Conservation (phyloP, 2,113 vertebrate species). For the Phrynocephalus versicolor region DNA sequence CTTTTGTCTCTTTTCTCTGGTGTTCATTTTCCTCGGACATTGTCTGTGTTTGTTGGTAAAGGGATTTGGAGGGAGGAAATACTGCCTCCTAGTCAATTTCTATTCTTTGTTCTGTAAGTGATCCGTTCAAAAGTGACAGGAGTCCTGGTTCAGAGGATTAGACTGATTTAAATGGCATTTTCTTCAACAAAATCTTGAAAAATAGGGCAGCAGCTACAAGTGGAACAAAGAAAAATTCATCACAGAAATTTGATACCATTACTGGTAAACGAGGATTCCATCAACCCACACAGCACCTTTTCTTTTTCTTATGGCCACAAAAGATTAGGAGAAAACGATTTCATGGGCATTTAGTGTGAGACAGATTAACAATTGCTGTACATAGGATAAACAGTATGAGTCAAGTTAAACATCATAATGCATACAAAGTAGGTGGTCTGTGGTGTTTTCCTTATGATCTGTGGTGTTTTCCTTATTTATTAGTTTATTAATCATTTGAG, state of each 20-base stretch:
- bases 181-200: slow-evolving; percentile 25
- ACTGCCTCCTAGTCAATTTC: not conserved
- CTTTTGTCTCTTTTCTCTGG: not conserved
- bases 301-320: not conserved
- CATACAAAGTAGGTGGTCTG: no score
- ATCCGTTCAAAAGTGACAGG: slow-evolving; percentile 43
- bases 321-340: not conserved
- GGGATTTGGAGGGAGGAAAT: slow-evolving; percentile 18
- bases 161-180: slow-evolving; percentile 26
- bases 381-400: not conserved
- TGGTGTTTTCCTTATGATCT: no score
- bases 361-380: not conserved
- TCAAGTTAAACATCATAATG: not conserved
- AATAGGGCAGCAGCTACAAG: not conserved
- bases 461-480: no score
- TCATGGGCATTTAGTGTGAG: not conserved
- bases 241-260: not conserved
- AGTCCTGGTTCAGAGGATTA: slow-evolving; percentile 40
- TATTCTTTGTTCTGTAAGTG: slow-evolving; percentile 23
- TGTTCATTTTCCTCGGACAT: slow-evolving; percentile 7
- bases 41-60: not conserved
- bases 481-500: no score
- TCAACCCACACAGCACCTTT: not conserved
- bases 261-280: not conserved
- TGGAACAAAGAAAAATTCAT: not conserved